Evolutionary conservation across 2,888 invertebrate species (phyloP), one percentile per base, ranked within the genome.

Genomic region (Hemithea aestivaria): DNA sequence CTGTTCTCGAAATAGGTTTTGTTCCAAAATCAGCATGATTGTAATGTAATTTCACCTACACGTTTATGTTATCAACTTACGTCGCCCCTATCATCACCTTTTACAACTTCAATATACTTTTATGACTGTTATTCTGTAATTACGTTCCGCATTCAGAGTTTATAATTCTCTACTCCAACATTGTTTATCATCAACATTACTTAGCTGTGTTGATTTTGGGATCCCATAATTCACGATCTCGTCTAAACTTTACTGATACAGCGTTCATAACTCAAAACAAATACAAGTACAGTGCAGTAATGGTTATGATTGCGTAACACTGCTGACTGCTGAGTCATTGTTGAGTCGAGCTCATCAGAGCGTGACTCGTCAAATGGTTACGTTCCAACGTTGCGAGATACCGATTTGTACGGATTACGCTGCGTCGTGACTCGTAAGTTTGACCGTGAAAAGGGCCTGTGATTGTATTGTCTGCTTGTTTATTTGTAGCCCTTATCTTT

Each of bases 381-480:
- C 28, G 36, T 69, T 63, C 66, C 56, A 55, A 62, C 51, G 51
- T 44, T 45, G 51, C 59, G 57, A 60, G 62, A 62, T 62, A 63
- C 56, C 53, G 62, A 62, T 70, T 59, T 66, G 62, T 73, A 71
- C 65, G 58, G 52, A 52, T 52, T 45, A 49, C 41, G 39, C 27
- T 34, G 29, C 25, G 41, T 26, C 41, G 42, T 30, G 38, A 37
- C 16, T 26, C 41, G 42, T 30, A 35, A 37, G 57, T 63, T 63
- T 75, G 74, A 61, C 76, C 77, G 66, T 79, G 79, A 75, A 73
- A 68, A 66, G 62, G 57, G 53, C 56, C 25, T 9, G 53, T 51
- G 47, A 56, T 57, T 59, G 52, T 54, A 47, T 45, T 49, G 44
- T 51, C 44, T 45, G 30, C 47, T 45, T 38, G 33, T 38, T 34